Evolutionary conservation across 2,113 vertebrate species (phyloP), one percentile per base, ranked within the genome.

Genomic region (Ceyx cyanopectus): DNA sequence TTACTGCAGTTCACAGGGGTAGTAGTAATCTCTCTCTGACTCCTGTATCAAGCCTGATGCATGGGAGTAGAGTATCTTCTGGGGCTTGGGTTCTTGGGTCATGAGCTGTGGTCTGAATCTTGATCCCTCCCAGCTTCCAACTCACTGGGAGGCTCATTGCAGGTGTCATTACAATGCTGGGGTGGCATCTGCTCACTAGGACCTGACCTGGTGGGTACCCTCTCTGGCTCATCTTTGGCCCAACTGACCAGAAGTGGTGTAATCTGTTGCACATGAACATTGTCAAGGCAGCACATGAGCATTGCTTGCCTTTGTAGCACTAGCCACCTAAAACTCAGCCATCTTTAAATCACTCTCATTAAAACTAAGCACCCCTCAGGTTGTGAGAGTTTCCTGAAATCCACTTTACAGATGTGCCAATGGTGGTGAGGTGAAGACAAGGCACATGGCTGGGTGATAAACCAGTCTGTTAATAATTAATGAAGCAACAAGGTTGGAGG

Each of bases 191-290:
- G 37, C 58, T 46, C 74, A 14, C 23, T 1, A 10, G n/a, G 27
- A 26, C 7, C 0, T 4, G 15, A 48, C 74, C 67, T 60, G 23
- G 16, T 46, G 27, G 27, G 27, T 66, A 27, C 32, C 24, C 32
- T 56, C 16, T 63, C 18, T 1, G 3, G 56, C 26, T 74, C 0
- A 1, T 30, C 34, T 30, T 57, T 43, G 40, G 32, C 58, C 32
- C 0, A 0, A 2, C 43, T 0, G 6, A 41, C 29, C 54, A 48
- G 40, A 46, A 14, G 27, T 9, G 7, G 10, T 41, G n/a, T 43
- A 43, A 24, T 19, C 11, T 34, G 65, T 4, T 22, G 68, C 41
- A 21, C 6, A 3, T 30, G 19, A 30, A n/a, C 30, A 21, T 34
- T 3, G 2, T 40, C 32, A 17, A 10, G 14, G 56, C 1, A 15